Conservation (phyloP, 2,113 vertebrate species). For the Erinaceus europaeus region DNA sequence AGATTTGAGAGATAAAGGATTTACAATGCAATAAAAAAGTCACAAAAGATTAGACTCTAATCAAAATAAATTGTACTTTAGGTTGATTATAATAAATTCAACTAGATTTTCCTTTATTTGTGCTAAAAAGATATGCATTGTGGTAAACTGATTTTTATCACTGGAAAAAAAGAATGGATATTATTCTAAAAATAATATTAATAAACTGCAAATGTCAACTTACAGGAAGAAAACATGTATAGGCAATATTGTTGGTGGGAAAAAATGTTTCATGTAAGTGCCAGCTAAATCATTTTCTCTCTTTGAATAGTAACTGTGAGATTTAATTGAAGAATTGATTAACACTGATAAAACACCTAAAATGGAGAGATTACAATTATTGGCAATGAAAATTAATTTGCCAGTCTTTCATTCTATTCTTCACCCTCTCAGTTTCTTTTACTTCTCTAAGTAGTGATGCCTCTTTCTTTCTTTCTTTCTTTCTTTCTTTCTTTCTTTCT, state of each 20-base stretch:
- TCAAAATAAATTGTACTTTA: constrained; percentile 52
- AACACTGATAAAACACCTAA: neutral
- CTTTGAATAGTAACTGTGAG: constrained; percentile 1
- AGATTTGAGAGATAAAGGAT: constrained; percentile 44
- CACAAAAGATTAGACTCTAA: constrained; percentile 53
- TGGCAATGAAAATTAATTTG: neutral
- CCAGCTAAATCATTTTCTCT: constrained; percentile 6
- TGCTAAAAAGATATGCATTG: constrained; percentile 13
- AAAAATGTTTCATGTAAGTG: neutral
- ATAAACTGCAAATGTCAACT: constrained; percentile 33
- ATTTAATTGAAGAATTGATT: constrained; percentile 20
- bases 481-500: too few species aligned
- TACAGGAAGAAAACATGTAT: neutral
- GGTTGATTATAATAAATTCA: constrained; percentile 42
- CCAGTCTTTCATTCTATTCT: neutral
- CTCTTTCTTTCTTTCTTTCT: too few species aligned
- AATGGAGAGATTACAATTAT: neutral
- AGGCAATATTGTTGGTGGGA: neutral
- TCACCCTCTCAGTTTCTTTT: neutral
- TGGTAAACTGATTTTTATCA: constrained; percentile 34
- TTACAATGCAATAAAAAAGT: constrained; percentile 44
- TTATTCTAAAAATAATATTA: constrained; percentile 39
- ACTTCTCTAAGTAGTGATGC: neutral
- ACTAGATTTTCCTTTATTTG: constrained; percentile 34
- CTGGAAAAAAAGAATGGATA: constrained; percentile 14